These are phyloP conservation scores for Coremacera marginata DNA, from an alignment of 2,888 invertebrate species.

Conservation along the genomic window DNA sequence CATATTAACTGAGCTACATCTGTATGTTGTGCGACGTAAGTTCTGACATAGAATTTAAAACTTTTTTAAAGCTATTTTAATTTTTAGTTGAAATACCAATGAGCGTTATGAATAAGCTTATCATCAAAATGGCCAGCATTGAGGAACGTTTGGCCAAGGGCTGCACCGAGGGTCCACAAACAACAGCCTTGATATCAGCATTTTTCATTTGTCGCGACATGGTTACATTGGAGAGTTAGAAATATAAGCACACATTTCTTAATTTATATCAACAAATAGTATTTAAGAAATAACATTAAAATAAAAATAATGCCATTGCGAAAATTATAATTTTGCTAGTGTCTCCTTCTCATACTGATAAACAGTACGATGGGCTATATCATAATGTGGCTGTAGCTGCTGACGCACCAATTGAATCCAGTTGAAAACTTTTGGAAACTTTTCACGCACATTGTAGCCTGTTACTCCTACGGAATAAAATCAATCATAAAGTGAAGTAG, in stretches of 20 bases:
- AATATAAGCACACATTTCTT: background rate
- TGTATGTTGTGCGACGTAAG: constrained; percentile 88
- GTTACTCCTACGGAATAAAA: constrained; percentile 72
- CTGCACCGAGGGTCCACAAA: constrained; percentile 90
- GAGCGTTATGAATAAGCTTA: constrained; percentile 79
- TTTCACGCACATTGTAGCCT: constrained; percentile 73
- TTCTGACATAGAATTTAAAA: constrained; percentile 48
- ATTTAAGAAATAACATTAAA: background rate
- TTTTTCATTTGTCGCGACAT: constrained; percentile 82
- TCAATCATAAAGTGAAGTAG: constrained; percentile 65
- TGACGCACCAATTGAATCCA: constrained; percentile 75
- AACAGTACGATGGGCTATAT: constrained; percentile 71
- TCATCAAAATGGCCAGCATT: constrained; percentile 90
- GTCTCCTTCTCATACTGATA: constrained; percentile 39
- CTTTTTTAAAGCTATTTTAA: constrained; percentile 36
- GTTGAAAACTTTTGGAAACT: constrained; percentile 72
- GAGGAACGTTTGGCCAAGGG: constrained; percentile 89
- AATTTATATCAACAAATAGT: background rate
- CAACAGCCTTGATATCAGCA: constrained; percentile 88
- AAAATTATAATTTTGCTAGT: constrained; percentile 8
- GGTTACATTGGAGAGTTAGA: constrained; percentile 63
- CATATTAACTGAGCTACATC: constrained; percentile 91
- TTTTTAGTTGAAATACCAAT: constrained; percentile 88
- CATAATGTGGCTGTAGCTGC: constrained; percentile 74
- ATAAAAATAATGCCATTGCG: background rate